Evolutionary conservation across 2,888 invertebrate species (phyloP).

Genomic region (Lissonota sp.): DNA sequence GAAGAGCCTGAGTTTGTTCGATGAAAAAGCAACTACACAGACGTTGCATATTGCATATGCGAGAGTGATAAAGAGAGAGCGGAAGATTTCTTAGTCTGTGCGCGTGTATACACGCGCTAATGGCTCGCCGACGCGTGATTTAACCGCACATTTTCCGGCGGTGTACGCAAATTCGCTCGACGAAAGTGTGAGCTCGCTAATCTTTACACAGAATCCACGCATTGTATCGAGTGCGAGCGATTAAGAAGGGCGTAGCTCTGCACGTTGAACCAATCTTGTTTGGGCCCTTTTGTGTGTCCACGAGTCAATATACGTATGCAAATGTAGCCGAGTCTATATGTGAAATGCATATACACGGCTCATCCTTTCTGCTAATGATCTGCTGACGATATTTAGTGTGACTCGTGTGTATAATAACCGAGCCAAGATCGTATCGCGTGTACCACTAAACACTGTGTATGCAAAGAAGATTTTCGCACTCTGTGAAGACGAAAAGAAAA

Average conservation of each 20-base stretch:
- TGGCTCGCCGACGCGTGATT: slow-evolving; percentile 66
- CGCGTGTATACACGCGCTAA: slow-evolving; percentile 56
- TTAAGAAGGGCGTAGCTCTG: too few relatives aligned
- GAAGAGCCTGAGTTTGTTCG: slow-evolving; percentile 41
- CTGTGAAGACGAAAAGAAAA: not conserved
- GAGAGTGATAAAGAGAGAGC: not conserved
- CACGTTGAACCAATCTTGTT: too few relatives aligned
- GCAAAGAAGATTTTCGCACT: not conserved
- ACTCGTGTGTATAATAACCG: slow-evolving; percentile 55
- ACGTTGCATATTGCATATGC: not conserved
- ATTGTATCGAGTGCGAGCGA: slow-evolving; percentile 17
- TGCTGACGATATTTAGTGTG: slow-evolving; percentile 66
- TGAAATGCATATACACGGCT: slow-evolving; percentile 24
- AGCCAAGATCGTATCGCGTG: slow-evolving; percentile 34
- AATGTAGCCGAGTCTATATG: slow-evolving; percentile 4
- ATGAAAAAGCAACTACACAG: slow-evolving; percentile 40
- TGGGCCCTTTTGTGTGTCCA: too few relatives aligned
- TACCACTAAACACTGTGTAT: not conserved
- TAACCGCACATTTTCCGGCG: slow-evolving; percentile 65
- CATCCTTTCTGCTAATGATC: slow-evolving; percentile 64
- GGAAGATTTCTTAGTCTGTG: slow-evolving; percentile 1
- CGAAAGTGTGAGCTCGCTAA: slow-evolving; percentile 41
- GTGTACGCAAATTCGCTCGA: slow-evolving; percentile 9
- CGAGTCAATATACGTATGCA: slow-evolving; percentile 2
- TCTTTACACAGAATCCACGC: slow-evolving; percentile 29